phyloP scores from a whole-genome alignment of 1,140 invertebrate species.

The Diuraphis noxia region DNA sequence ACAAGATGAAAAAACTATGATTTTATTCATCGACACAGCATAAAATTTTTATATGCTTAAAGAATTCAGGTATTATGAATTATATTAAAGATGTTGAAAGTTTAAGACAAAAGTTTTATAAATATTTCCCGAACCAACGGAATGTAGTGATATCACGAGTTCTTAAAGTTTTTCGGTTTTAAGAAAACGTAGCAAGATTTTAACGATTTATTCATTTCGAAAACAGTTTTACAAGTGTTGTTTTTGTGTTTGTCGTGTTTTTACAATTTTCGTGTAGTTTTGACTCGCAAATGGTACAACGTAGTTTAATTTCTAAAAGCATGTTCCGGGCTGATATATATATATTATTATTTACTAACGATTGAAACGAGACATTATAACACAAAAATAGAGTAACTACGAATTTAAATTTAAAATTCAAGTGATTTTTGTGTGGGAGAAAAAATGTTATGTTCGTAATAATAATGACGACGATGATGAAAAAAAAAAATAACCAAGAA shows the following conservation, averaged over 20 bases:
- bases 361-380: neutral
- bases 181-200: neutral
- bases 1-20: neutral
- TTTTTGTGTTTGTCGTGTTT: neutral
- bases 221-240: neutral
- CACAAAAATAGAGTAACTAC: neutral
- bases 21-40: neutral
- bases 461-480: neutral
- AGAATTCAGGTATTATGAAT: neutral
- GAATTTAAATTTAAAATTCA: neutral
- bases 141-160: neutral
- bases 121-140: neutral
- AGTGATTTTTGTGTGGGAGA: neutral
- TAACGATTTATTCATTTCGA: constrained; percentile 9
- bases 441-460: neutral
- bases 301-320: neutral
- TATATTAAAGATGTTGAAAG: neutral
- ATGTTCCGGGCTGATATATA: neutral
- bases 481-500: neutral
- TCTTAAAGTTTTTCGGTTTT: neutral
- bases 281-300: neutral
- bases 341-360: neutral
- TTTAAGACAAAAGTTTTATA: constrained; percentile 7
- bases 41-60: neutral
- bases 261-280: neutral